Evolutionary conservation across 2,888 invertebrate genomes (phyloP).

Genomic region (Thereva nobilitata): DNA sequence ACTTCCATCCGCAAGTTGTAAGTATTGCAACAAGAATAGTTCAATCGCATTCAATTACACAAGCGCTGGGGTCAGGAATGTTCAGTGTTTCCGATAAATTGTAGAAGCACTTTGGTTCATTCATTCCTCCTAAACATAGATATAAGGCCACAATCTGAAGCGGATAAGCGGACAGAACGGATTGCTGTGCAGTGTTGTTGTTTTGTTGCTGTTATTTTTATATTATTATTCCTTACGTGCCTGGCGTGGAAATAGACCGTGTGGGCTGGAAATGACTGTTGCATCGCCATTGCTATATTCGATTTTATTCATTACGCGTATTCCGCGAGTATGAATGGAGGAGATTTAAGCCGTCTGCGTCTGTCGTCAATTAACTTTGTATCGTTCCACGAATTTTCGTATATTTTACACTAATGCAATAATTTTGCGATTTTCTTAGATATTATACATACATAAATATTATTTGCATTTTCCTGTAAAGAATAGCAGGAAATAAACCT

Average conservation of each 20-base stretch:
- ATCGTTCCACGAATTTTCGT: constrained; percentile 6
- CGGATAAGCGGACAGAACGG: not conserved
- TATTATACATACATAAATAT: no score
- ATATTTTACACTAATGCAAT: no score
- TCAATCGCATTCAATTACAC: constrained; percentile 33
- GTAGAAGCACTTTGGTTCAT: constrained; percentile 11
- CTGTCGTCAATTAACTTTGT: constrained; percentile 16
- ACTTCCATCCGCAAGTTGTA: constrained; percentile 19
- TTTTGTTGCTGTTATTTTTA: no score
- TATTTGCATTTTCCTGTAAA: no score
- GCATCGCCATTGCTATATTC: not conserved
- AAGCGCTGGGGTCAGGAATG: constrained; percentile 4
- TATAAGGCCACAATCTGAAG: constrained; percentile 23
- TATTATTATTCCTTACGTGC: no score
- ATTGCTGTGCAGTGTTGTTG: no score
- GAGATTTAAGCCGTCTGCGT: constrained; percentile 25
- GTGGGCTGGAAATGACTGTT: constrained; percentile 25
- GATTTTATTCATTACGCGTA: constrained; percentile 19
- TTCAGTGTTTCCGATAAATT: no score
- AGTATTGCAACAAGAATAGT: constrained; percentile 25
- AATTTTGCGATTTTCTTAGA: no score
- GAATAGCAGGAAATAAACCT: no score
- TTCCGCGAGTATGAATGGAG: constrained; percentile 21
- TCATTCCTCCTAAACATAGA: constrained; percentile 28
- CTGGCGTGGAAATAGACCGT: constrained; percentile 10